Percentiles rank a stretch among this genome's conserved stretches.
phyloP scores from a whole-genome alignment of 2,888 invertebrate species.

The Aphidius colemani region DNA sequence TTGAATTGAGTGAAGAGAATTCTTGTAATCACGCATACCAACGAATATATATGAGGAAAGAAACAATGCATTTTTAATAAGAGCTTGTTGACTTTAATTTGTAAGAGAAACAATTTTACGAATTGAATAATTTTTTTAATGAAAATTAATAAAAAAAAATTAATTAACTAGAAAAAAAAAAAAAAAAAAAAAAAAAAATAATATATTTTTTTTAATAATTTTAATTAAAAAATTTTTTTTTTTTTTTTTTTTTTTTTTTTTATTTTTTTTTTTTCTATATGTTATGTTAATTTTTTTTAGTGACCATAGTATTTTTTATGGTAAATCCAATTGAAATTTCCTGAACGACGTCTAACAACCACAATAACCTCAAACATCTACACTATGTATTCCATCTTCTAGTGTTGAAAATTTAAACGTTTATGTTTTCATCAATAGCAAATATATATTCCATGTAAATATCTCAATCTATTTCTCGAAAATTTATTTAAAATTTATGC shows the following conservation, averaged over 20 bases:
- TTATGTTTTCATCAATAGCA: too few relatives aligned
- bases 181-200: not conserved
- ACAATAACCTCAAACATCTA: constrained; percentile 15
- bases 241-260: not conserved
- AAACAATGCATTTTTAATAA: constrained; percentile 11
- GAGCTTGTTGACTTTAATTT: constrained; percentile 6
- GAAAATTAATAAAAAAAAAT: not conserved
- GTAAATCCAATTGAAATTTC: constrained; percentile 11
- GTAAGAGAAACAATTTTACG: not conserved
- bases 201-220: not conserved
- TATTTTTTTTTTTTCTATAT: too few relatives aligned
- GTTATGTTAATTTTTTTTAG: too few relatives aligned
- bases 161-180: not conserved
- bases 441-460: too few relatives aligned
- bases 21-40: constrained; percentile 24
- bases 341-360: constrained; percentile 13
- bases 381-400: not conserved
- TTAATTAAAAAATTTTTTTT: not conserved
- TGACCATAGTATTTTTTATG: too few relatives aligned
- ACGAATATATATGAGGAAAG: not conserved
- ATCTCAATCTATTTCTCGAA: not conserved
- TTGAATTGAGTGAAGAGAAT: constrained; percentile 18
- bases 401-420: constrained; percentile 22
- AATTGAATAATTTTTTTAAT: constrained; percentile 6
- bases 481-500: too few relatives aligned